Evolutionary conservation across 2,797 vertebrate species (phyloP), one percentile per base, ranked within the genome.

Genomic region (Melanitta fusca): DNA sequence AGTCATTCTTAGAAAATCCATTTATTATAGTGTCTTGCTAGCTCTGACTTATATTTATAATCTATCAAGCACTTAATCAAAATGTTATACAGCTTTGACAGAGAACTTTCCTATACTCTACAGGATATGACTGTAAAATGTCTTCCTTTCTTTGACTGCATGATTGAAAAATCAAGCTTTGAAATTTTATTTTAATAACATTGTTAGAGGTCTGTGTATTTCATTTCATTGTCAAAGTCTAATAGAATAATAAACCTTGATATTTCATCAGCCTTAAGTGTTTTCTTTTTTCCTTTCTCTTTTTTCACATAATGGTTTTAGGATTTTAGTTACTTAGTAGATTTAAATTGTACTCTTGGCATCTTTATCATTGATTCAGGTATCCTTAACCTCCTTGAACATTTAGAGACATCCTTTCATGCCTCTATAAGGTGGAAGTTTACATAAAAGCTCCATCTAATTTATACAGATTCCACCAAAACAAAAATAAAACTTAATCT

Each of bases 141-240:
- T 93, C 89, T 95, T 66, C 91, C 95, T 90, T 80, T 89, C 94
- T 96, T 86, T 73, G 92, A 93, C 87, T 93, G 80, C 56, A 53
- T 87, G 80, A 90, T 95, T 94, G 91, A 87, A 95, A 93, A 94
- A 92, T 91, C 90, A 87, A 97, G 94, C 94, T 95, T 85, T n/a
- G 92, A 93, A 95, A 94, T 93, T 97, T 96, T 91, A 95, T 97
- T 86, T 97, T 95, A 92, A 94, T 92, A 95, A 93, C 58, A 90
- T 91, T 85, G 83, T 93, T 95, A 69, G 73, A 84, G 77, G 45
- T 51, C 80, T 71, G 60, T 75, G 72, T 95, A 89, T 96, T 91
- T 96, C 74, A 86, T 95, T 96, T 95, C 93, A 91, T 96, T 96
- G 89, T 91, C 91, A 93, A 89, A 68, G 87, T 80, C 80, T 85